These are phyloP conservation scores for Loripinus fragilis DNA, from an alignment of 2,888 invertebrate species.

Conservation along the genomic window DNA sequence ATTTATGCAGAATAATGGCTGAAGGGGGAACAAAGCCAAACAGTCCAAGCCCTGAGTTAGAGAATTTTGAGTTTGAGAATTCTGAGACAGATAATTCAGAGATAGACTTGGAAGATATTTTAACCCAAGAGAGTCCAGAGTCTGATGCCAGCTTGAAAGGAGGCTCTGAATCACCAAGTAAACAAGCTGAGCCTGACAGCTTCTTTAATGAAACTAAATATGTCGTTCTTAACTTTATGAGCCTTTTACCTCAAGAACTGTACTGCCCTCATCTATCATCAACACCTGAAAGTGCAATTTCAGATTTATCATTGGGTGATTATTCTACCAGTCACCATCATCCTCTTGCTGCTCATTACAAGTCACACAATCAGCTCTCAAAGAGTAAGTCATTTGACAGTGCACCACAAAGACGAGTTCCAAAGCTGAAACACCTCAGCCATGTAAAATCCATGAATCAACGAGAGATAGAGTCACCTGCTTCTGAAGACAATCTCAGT, in stretches of 20 bases:
- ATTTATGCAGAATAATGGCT: too few relatives aligned
- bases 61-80: too few relatives aligned
- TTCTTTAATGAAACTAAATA: slow-evolving; percentile 69
- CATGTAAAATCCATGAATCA: slow-evolving; percentile 23
- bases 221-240: slow-evolving; percentile 71
- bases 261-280: slow-evolving; percentile 48
- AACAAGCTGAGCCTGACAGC: background rate
- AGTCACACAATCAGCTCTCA: slow-evolving; percentile 7
- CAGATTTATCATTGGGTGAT: slow-evolving; percentile 16
- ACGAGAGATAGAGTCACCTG: slow-evolving; percentile 34
- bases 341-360: background rate
- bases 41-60: too few relatives aligned
- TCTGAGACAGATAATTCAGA: background rate
- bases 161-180: background rate
- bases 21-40: too few relatives aligned
- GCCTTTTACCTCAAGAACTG: slow-evolving; percentile 47
- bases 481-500: slow-evolving; percentile 61
- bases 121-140: too few relatives aligned
- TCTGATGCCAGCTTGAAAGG: background rate
- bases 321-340: background rate
- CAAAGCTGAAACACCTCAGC: slow-evolving; percentile 31
- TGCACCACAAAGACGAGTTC: slow-evolving; percentile 19
- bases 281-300: slow-evolving; percentile 40
- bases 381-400: slow-evolving; percentile 52
- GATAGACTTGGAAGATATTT: too few relatives aligned